Evolutionary conservation across 1,140 invertebrate species (phyloP).

Genomic region (Octopus sinensis): DNA sequence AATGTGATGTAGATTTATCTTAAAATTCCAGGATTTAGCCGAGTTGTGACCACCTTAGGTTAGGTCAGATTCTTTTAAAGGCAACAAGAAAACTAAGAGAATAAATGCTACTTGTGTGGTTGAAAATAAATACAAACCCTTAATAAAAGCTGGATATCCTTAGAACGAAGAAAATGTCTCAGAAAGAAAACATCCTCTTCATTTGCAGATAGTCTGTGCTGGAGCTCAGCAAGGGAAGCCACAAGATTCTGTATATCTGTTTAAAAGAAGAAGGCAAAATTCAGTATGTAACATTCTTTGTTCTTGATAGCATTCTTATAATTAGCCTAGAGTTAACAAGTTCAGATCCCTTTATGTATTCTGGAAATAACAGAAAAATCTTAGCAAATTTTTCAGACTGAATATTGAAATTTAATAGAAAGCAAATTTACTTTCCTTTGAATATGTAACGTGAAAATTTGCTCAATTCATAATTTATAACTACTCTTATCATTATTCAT

Average conservation of each 20-base stretch:
- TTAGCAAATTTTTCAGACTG: no score
- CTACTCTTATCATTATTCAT: no score
- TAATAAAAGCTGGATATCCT: slow-evolving; percentile 32
- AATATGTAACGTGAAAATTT: no score
- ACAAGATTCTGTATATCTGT: slow-evolving; percentile 42
- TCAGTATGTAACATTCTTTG: no score
- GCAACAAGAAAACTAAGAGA: neutral
- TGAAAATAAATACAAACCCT: slow-evolving; percentile 10
- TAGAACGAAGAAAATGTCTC: slow-evolving; percentile 36
- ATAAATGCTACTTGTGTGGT: neutral
- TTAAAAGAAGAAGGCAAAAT: slow-evolving; percentile 11
- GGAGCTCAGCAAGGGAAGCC: slow-evolving; percentile 36
- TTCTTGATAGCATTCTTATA: no score
- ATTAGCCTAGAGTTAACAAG: no score
- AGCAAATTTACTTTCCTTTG: no score
- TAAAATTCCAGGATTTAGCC: neutral
- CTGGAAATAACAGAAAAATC: no score
- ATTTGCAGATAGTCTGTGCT: slow-evolving; percentile 33
- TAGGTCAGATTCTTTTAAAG: neutral
- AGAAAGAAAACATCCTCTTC: slow-evolving; percentile 41
- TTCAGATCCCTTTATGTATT: no score
- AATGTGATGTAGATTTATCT: no score
- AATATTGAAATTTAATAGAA: no score
- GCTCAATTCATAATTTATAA: no score
- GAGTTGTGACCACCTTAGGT: neutral